Evolutionary conservation across 2,888 invertebrate genomes (phyloP).

Genomic region (Mantis religiosa): DNA sequence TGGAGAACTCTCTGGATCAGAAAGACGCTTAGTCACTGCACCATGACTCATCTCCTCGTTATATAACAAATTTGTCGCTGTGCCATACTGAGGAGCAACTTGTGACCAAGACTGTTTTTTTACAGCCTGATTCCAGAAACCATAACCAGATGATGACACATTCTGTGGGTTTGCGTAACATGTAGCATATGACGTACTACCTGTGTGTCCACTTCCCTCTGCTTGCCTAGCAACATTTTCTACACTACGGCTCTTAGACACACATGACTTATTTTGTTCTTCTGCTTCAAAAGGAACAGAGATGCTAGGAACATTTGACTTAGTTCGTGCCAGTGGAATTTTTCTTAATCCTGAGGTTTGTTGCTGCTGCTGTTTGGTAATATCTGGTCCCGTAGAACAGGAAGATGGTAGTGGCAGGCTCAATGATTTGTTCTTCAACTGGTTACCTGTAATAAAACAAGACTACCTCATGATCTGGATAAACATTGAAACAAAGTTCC

Average conservation of each 20-base stretch:
- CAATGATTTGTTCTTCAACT: slow-evolving; percentile 44
- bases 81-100: slow-evolving; percentile 27
- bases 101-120: slow-evolving; percentile 27
- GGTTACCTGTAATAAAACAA: slow-evolving; percentile 39
- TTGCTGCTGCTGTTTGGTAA: slow-evolving; percentile 26
- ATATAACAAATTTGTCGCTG: background rate
- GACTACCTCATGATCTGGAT: background rate
- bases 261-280: slow-evolving; percentile 2
- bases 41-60: slow-evolving; percentile 40
- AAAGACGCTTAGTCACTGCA: slow-evolving; percentile 44
- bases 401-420: slow-evolving; percentile 47
- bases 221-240: slow-evolving; percentile 40
- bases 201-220: background rate
- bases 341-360: slow-evolving; percentile 44
- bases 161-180: background rate
- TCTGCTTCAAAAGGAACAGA: slow-evolving; percentile 18
- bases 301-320: slow-evolving; percentile 55
- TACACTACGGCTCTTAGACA: slow-evolving; percentile 30
- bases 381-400: slow-evolving; percentile 22
- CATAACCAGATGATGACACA: background rate
- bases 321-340: slow-evolving; percentile 63
- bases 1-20: slow-evolving; percentile 36
- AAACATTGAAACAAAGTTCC: no score
- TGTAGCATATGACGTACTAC: background rate
- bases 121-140: slow-evolving; percentile 34